Evolutionary conservation across 2,888 invertebrate genomes (phyloP).

Genomic region (Phragmatobia fuliginosa): DNA sequence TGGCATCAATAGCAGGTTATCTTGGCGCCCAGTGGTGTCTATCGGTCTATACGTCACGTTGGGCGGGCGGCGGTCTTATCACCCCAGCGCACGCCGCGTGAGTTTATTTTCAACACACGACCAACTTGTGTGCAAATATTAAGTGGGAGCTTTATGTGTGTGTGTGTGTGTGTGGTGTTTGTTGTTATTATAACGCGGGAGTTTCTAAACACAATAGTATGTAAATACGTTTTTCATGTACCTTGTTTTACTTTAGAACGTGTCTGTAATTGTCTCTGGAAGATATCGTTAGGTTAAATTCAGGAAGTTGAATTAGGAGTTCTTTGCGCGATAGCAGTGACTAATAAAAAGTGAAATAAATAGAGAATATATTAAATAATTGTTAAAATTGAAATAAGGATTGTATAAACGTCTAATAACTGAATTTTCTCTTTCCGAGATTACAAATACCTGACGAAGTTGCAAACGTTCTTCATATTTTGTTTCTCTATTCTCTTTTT

Average conservation of each 20-base stretch:
- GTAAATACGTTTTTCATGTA: constrained; percentile 1
- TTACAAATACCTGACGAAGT: too few relatives aligned
- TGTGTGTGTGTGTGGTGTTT: constrained; percentile 36
- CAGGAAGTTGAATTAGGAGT: not conserved
- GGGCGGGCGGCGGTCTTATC: constrained; percentile 61
- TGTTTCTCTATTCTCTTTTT: too few relatives aligned
- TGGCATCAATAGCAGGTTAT: constrained; percentile 60
- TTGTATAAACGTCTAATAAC: not conserved
- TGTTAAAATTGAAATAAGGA: not conserved
- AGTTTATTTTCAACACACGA: constrained; percentile 56
- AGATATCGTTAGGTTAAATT: not conserved
- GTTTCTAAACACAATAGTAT: constrained; percentile 1
- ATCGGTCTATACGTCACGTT: constrained; percentile 54
- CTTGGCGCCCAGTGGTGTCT: constrained; percentile 52
- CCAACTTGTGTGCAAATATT: constrained; percentile 51
- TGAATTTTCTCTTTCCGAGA: not conserved
- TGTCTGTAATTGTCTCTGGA: not conserved
- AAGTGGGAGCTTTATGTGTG: constrained; percentile 38
- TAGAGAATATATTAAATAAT: not conserved
- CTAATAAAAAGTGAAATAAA: not conserved
- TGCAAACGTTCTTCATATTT: too few relatives aligned
- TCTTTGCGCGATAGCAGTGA: not conserved
- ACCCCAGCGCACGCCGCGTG: constrained; percentile 50
- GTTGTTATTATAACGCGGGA: constrained; percentile 28
- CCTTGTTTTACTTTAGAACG: not conserved